Evolutionary conservation across 2,888 invertebrate species (phyloP), one percentile per base, ranked within the genome.

Genomic region (Oligia latruncula): DNA sequence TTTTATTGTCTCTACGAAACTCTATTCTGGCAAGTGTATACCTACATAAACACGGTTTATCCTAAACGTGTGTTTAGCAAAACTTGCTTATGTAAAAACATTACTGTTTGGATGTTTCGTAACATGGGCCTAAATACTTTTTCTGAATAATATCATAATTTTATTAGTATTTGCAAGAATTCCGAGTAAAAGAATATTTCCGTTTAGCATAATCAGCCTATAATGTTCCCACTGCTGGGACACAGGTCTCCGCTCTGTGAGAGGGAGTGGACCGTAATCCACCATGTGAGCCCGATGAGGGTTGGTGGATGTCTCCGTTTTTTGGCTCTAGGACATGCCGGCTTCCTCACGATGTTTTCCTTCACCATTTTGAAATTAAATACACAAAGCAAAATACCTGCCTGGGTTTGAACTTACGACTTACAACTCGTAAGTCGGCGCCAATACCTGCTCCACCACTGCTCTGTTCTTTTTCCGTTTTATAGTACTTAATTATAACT

Each of bases 1-100:
- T 85, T 87, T 87, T 89, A 86, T 82, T 86, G 85, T 90, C 79
- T 86, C 64, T 68, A 52, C 68, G 71, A 74, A 86, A 79, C 74
- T 78, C 74, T 77, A 74, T 80, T 86, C 70, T 84, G 73, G 71
- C 70, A 74, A 82, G 75, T 82, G 83, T 80, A 85, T 89, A 62
- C 70, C 29, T 58, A 73, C 46, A 70, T 73, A 71, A 52, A 68
- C 73, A 73, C 15, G n/a, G 78, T 68, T 76, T 23, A 29, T 35
- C 20, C 29, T 75, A 83, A 87, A 78, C 29, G 55, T 68, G 78
- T 82, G 71, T 71, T 80, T 76, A 76, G 65, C 74, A 29, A 82
- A 71, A 71, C 55, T 84, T 70, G 73, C 52, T 46, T 74, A 64
- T 60, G 23, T 73, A 71, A 68, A 65, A 55, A 70, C 17, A 72